Base-by-base conservation (phyloP, 2,888 invertebrate genomes). In the Bugulina stolonifera region DNA sequence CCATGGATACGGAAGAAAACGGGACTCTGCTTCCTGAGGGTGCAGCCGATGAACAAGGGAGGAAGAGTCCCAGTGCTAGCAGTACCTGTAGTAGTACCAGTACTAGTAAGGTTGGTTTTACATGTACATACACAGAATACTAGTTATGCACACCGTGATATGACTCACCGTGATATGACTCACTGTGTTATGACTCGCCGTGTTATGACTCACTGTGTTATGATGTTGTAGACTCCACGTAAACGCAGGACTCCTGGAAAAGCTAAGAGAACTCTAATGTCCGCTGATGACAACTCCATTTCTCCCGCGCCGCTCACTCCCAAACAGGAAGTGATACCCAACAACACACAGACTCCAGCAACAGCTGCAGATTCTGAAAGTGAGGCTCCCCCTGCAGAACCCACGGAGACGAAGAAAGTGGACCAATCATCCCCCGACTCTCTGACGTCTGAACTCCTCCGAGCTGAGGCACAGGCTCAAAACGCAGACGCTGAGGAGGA, bases 201-300 rank as follows among this genome's bases (percentile, higher is more conserved):
- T 43, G 43, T 43, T 10, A 43, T 18, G 43, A 43, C 5, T 43
- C 43, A 43, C 43, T 43, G n/a, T n/a, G n/a, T n/a, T 43, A 43
- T 43, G 10, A 2, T 14, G 25, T 32, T 29, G 10, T n/a, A 64
- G 64, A 64, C 64, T 27, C 64, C 64, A 3, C 27, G 64, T 1
- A 64, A 64, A 34, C 34, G 64, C 5, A 64, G 32, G 32, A 10
- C 64, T 64, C 64, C 64, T 29, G 64, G 64, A 27, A 64, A 64
- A 14, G 64, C 10, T 10, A 64, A 64, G 64, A 2, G 64, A 18
- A 29, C 64, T 2, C 22, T 64, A 5, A 2, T 64, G 64, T 43
- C 43, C 18, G 43, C 10, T 43, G 32, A 10, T 10, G 32, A 27
- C 2, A 57, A n/a, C 23, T 57, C 57, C 23, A 25, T n/a, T 5